Percentiles rank a stretch among this genome's conserved stretches.
Evolutionary conservation across 2,113 vertebrate genomes (phyloP).

Genomic region (Sorex araneus): DNA sequence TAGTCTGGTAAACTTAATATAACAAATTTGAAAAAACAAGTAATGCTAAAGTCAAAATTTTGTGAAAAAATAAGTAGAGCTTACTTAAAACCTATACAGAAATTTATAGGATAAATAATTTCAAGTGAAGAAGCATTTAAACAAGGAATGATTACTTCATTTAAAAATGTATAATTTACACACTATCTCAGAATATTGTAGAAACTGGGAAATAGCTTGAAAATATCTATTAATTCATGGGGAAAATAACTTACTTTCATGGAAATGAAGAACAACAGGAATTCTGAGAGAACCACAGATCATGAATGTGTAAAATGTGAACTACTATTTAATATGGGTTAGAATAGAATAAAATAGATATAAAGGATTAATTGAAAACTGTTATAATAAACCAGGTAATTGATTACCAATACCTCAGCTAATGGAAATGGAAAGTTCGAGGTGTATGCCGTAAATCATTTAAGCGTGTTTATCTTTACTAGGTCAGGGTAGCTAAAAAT

Average conservation of each 20-base stretch:
- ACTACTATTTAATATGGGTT: not conserved
- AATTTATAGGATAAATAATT: slow-evolving; percentile 15
- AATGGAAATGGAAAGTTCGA: not conserved
- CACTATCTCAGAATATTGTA: not conserved
- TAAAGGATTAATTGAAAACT: not conserved
- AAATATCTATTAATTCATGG: not conserved
- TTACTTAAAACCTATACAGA: not conserved
- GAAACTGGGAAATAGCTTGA: not conserved
- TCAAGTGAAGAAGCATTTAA: slow-evolving; percentile 36
- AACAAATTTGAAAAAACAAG: not conserved
- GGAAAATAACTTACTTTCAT: not conserved
- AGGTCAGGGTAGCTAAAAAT: not conserved
- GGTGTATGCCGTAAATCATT: not conserved
- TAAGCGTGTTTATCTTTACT: not conserved
- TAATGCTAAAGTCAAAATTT: no score
- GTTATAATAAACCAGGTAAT: not conserved
- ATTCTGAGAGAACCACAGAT: not conserved
- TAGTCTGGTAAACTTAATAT: not conserved
- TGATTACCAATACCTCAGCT: not conserved
- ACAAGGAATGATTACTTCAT: not conserved
- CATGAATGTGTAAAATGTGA: not conserved
- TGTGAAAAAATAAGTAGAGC: no score
- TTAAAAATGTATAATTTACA: not conserved
- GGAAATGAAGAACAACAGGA: not conserved
- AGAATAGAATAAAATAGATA: not conserved